Conservation (phyloP, 2,113 vertebrate species). For the Gorilla gorilla region DNA sequence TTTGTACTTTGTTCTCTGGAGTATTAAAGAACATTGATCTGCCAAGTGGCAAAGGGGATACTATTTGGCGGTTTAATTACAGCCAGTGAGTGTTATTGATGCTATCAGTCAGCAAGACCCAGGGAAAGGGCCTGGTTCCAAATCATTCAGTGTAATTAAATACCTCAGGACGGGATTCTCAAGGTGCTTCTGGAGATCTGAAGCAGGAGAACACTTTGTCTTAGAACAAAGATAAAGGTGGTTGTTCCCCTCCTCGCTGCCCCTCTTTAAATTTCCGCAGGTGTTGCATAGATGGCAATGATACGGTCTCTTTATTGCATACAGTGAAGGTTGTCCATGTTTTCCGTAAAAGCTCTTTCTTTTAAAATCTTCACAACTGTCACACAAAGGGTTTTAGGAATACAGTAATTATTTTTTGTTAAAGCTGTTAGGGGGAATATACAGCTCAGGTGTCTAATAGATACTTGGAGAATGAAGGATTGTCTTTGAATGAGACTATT, state of each 20-base stretch:
- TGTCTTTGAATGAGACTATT: slow-evolving; percentile 60
- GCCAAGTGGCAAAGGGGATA: slow-evolving; percentile 71
- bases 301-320: background rate
- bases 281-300: slow-evolving; percentile 51
- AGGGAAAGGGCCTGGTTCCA: slow-evolving; percentile 67
- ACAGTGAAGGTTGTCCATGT: slow-evolving; percentile 39
- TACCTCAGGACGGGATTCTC: slow-evolving; percentile 68
- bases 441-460: slow-evolving; percentile 60
- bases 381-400: slow-evolving; percentile 29
- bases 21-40: slow-evolving; percentile 70
- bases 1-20: slow-evolving; percentile 31
- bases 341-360: slow-evolving; percentile 62
- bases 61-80: slow-evolving; percentile 84
- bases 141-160: slow-evolving; percentile 83
- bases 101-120: slow-evolving; percentile 77
- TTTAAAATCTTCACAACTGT: slow-evolving; percentile 58
- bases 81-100: slow-evolving; percentile 81
- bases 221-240: slow-evolving; percentile 65
- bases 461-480: slow-evolving; percentile 62
- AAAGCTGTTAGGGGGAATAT: slow-evolving; percentile 46
- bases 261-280: slow-evolving; percentile 33
- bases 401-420: slow-evolving; percentile 64
- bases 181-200: slow-evolving; percentile 62
- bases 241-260: rapidly evolving
- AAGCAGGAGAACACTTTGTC: slow-evolving; percentile 63